Conservation (phyloP, 2,797 vertebrate genomes). For the Anguilla megastoma region DNA sequence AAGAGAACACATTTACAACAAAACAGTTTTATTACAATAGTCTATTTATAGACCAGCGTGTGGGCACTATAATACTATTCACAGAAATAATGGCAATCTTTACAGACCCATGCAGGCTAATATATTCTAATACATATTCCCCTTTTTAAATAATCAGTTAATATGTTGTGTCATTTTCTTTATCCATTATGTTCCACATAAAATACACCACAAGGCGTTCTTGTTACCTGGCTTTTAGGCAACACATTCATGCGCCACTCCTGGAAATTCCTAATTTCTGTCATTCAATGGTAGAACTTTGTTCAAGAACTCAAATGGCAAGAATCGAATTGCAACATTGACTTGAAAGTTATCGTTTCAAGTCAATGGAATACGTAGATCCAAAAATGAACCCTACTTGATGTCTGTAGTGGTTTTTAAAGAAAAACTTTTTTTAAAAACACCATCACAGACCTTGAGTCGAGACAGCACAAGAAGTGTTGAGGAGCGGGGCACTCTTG, state of each 20-base stretch:
- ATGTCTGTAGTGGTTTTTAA: background rate
- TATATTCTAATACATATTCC: background rate
- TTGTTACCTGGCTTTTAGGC: background rate
- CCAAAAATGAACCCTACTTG: background rate
- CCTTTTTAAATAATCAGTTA: background rate
- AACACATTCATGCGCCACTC: background rate
- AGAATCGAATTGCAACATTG: background rate
- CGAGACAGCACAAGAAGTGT: background rate
- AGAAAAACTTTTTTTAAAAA: background rate
- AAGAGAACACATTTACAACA: constrained; percentile 8
- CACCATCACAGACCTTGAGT: background rate
- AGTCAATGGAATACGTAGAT: background rate
- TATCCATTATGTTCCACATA: background rate
- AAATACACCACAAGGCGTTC: background rate
- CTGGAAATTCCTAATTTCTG: background rate
- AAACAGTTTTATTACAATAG: background rate
- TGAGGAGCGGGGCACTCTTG: too few relatives aligned
- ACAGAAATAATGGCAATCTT: constrained; percentile 10
- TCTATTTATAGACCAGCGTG: background rate
- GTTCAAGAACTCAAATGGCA: background rate
- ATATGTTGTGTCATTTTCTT: background rate
- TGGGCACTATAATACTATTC: background rate
- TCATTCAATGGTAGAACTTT: background rate
- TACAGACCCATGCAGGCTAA: background rate
- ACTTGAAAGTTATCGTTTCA: background rate